Evolutionary conservation across 2,888 invertebrate species (phyloP), one percentile per base, ranked within the genome.

Genomic region (Monopis laevigella): DNA sequence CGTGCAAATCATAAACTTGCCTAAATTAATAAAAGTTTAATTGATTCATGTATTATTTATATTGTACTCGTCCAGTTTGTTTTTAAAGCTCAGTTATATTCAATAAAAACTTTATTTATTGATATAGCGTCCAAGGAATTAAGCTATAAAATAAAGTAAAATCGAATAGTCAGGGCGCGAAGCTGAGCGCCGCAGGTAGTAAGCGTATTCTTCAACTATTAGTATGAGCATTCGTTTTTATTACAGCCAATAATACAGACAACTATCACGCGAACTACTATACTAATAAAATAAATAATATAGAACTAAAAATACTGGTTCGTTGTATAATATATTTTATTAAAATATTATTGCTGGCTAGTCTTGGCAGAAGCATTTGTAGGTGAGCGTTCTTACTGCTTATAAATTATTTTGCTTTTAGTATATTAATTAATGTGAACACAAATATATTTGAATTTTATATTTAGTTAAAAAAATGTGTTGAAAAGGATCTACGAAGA

Each of bases 71-170:
- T 12, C 36, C 36, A 36, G 21, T 19, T 36, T 36, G 36, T 36
- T 36, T 36, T 36, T 4, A 11, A 36, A 16, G 16, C 16, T 3
- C 11, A 14, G 17, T 14, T 10, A 11, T 8, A 17, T 34, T 36
- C 36, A 36, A 36, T 36, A 36, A 36, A 34, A 36, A 21, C 13
- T 13, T 21, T 69, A 72, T 74, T 74, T 74, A 77, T 75, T 67
- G 68, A 62, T 66, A 70, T 36, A 55, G 65, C 65, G 59, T 64
- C 62, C 63, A 58, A 56, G 58, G 70, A 75, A 80, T 77, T 75
- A 75, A 78, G 78, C 69, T 64, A 75, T 80, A 78, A 78, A 78
- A 64, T 56, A 46, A n/a, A n/a, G 45, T 51, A 55, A 53, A 55
- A 53, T 56, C 52, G 58, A 59, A 58, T 53, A 56, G 50, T 45